Evolutionary conservation across 1,140 invertebrate species (phyloP), one percentile per base, ranked within the genome.

Genomic region (Lepidurus couesii): DNA sequence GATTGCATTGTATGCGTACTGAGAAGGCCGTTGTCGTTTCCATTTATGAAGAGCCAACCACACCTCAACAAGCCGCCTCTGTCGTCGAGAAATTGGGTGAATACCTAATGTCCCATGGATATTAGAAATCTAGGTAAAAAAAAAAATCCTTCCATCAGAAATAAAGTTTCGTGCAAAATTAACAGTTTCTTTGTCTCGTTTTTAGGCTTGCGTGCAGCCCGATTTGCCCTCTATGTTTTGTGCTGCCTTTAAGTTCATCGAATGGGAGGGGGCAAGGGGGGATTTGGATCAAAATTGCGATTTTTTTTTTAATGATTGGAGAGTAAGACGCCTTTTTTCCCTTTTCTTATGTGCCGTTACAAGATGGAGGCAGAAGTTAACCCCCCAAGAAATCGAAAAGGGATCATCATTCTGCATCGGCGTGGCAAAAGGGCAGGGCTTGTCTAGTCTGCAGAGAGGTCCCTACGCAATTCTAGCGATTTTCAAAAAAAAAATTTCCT

Each of bases 1-100:
- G 94, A 82, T 92, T 95, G 78, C 94, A 95, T 85, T 95, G 93
- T 91, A 95, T 95, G 92, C 95, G 95, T 89, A 96, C 94, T 86
- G 89, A 90, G 88, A 93, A 96, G 90, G 92, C 94, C 84, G 92
- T 95, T 85, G 93, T 96, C 85, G 91, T 96, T 86, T 93, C 93
- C 85, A 90, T 95, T 84, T 96, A 96, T 85, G 93, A 95, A 90
- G 93, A 95, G 88, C 94, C 94, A 84, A 94, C 95, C 87, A 93
- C 95, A 88, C 94, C 94, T 86, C 93, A 95, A 87, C 94, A 96
- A 88, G 93, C 93, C 84, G 94, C 94, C 85, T 94, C 93, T 82
- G 93, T 95, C 86, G 94, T 95, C 86, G 94, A 96, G 90, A 95
- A 95, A 89, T 90, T 96, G 90, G 94, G 94, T 89, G 94, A 96